phyloP scores from a whole-genome alignment of 2,888 invertebrate genomes.

The Junonia oenone region DNA sequence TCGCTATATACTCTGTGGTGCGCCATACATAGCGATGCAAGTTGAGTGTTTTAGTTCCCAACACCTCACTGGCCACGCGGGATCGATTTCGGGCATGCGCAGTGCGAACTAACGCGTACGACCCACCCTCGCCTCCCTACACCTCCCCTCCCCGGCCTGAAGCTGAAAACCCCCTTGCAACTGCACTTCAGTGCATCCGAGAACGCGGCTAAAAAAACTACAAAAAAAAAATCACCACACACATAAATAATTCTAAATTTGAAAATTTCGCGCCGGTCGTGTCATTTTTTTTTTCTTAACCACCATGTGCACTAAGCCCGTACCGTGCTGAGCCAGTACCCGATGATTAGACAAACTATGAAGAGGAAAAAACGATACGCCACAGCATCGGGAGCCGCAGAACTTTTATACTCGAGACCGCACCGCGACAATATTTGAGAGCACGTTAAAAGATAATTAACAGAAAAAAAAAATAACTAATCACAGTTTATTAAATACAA shows the following conservation, averaged over 20 bases:
- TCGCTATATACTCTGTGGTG: slow-evolving; percentile 6
- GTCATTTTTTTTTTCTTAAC: slow-evolving; percentile 13
- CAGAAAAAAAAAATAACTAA: too few species aligned
- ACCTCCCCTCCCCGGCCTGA: slow-evolving; percentile 37
- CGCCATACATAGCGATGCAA: slow-evolving; percentile 43
- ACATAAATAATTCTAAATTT: slow-evolving; percentile 27
- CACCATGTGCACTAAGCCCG: slow-evolving; percentile 31
- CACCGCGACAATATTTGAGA: slow-evolving; percentile 58
- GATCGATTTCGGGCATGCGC: slow-evolving; percentile 77
- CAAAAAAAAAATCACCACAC: slow-evolving; percentile 49
- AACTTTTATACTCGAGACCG: slow-evolving; percentile 48
- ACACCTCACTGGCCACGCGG: slow-evolving; percentile 59
- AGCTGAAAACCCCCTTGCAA: slow-evolving; percentile 59
- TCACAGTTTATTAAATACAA: slow-evolving; percentile 50
- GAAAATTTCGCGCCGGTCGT: slow-evolving; percentile 22
- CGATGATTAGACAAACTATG: slow-evolving; percentile 59
- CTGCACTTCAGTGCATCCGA: slow-evolving; percentile 74
- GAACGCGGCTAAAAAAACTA: slow-evolving; percentile 53
- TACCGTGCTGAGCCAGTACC: slow-evolving; percentile 17
- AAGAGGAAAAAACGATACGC: slow-evolving; percentile 67
- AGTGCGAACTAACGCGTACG: slow-evolving; percentile 43
- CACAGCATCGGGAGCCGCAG: slow-evolving; percentile 36
- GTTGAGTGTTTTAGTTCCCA: slow-evolving; percentile 51
- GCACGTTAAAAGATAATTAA: slow-evolving; percentile 34
- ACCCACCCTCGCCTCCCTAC: slow-evolving; percentile 42